These are phyloP conservation scores for Nomada flava DNA, from an alignment of 2,888 invertebrate genomes.

Conservation along the genomic window DNA sequence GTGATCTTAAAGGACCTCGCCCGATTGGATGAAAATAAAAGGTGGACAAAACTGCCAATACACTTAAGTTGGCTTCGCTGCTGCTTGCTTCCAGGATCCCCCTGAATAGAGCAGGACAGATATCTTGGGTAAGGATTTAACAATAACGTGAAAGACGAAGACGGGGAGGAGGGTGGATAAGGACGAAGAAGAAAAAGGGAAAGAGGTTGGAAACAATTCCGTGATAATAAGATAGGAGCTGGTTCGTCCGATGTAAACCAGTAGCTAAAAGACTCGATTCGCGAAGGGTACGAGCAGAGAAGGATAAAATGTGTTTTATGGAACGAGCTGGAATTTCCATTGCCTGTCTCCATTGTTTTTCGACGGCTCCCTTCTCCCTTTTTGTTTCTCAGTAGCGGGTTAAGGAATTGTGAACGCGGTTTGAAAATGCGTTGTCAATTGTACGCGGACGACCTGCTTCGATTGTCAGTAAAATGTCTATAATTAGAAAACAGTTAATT, in stretches of 20 bases:
- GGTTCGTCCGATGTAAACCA: slow-evolving; percentile 57
- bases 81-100: slow-evolving; percentile 52
- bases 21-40: slow-evolving; percentile 79
- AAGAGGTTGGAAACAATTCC: slow-evolving; percentile 73
- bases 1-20: slow-evolving; percentile 72
- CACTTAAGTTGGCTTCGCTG: slow-evolving; percentile 73
- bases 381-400: background rate
- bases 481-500: no score
- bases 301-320: slow-evolving; percentile 50
- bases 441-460: background rate
- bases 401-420: background rate
- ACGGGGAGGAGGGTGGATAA: background rate
- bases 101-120: slow-evolving; percentile 31
- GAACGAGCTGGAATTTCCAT: slow-evolving; percentile 22
- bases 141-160: background rate
- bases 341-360: background rate
- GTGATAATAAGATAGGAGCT: slow-evolving; percentile 74
- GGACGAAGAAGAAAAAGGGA: slow-evolving; percentile 5
- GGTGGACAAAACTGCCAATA: slow-evolving; percentile 78
- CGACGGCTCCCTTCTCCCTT: background rate
- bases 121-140: background rate
- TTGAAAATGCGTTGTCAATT: background rate
- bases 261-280: slow-evolving; percentile 56
- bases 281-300: slow-evolving; percentile 23
- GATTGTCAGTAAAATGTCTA: no score